Conservation (phyloP, 2,797 vertebrate species). For the Scleropages formosus region DNA sequence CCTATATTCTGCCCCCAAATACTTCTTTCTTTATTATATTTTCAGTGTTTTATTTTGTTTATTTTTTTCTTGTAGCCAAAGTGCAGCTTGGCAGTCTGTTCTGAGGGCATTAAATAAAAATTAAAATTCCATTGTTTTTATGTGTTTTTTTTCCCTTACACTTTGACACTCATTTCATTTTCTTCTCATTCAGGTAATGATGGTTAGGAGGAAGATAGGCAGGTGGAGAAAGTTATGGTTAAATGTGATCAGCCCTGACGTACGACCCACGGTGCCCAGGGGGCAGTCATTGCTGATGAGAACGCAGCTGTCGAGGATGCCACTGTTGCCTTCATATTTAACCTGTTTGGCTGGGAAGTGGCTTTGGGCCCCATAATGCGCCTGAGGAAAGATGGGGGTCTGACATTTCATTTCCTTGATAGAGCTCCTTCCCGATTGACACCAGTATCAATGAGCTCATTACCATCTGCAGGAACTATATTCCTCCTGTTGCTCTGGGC, state of each 20-base stretch:
- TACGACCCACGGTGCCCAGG: not conserved
- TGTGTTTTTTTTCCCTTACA: not conserved
- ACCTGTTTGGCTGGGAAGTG: conserved; percentile 54
- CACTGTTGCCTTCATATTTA: conserved; percentile 40
- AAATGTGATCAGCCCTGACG: not conserved
- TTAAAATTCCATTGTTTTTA: not conserved
- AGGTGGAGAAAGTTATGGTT: not conserved
- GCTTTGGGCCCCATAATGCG: conserved; percentile 59
- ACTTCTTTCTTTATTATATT: too few relatives aligned
- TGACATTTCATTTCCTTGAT: conserved; percentile 68
- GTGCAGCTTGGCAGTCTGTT: not conserved
- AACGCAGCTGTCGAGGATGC: not conserved
- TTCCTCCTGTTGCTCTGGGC: conserved; percentile 59
- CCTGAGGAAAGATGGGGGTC: conserved; percentile 64
- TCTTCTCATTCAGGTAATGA: not conserved
- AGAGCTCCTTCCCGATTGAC: conserved; percentile 62
- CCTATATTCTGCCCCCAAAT: too few relatives aligned
- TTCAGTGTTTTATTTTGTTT: not conserved
- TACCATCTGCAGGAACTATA: conserved; percentile 61
- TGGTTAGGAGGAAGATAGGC: not conserved
- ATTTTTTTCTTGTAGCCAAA: not conserved
- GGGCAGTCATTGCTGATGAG: conserved; percentile 35
- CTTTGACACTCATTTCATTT: not conserved
- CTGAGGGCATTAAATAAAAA: not conserved
- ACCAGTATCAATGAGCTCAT: conserved; percentile 67